Evolutionary conservation across 2,113 vertebrate genomes (phyloP).

Genomic region (Asarcornis scutulata): DNA sequence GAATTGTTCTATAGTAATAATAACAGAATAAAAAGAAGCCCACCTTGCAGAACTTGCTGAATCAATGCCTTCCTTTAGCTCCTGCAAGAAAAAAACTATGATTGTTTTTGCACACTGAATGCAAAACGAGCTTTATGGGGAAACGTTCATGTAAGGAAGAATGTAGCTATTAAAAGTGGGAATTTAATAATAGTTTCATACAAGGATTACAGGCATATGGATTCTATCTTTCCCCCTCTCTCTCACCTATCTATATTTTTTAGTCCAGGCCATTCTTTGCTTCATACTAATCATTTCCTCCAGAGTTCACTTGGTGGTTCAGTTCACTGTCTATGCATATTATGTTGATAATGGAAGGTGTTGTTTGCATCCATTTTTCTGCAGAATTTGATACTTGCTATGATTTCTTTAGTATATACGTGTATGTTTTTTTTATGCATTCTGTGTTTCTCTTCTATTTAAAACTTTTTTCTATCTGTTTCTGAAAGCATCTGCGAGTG

Average conservation of each 20-base stretch:
- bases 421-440: background rate
- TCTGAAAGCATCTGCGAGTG: background rate
- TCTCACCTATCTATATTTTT: background rate
- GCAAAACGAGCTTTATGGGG: background rate
- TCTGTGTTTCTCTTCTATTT: fast-evolving
- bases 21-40: background rate
- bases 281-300: background rate
- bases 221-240: background rate
- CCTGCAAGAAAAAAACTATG: background rate
- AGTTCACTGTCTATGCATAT: background rate
- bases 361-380: background rate
- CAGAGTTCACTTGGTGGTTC: background rate
- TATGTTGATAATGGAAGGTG: background rate
- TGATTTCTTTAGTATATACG: background rate
- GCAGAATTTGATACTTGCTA: background rate
- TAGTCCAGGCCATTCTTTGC: background rate
- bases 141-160: background rate
- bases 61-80: background rate
- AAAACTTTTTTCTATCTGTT: background rate
- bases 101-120: background rate
- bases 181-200: background rate
- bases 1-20: background rate
- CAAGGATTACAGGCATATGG: background rate
- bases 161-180: background rate
- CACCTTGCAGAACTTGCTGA: background rate